phyloP scores from a whole-genome alignment of 2,113 vertebrate genomes.

The Scolopax mira region DNA sequence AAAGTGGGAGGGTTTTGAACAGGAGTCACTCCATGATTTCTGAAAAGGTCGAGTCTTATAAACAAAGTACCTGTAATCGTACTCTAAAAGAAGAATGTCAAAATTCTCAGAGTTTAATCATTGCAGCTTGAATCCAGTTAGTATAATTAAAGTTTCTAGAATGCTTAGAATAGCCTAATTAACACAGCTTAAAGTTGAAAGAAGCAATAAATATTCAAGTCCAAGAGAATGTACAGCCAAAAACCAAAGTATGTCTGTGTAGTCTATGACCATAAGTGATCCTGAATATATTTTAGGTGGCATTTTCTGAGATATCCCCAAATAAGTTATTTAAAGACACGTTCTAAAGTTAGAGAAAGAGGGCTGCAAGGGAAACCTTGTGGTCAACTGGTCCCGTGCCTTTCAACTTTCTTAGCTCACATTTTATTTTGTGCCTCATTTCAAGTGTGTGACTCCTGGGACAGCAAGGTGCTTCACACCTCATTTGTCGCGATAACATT shows the following conservation, averaged over 20 bases:
- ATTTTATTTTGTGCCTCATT: slow-evolving; percentile 35
- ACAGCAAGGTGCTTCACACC: slow-evolving; percentile 32
- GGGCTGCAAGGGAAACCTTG: not conserved
- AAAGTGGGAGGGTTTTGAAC: not conserved
- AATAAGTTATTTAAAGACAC: not conserved
- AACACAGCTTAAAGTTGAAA: not conserved
- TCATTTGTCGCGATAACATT: not conserved
- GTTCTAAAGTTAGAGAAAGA: not conserved
- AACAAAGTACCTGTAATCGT: not conserved
- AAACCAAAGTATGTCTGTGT: not conserved
- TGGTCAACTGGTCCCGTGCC: not conserved
- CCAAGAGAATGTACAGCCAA: not conserved
- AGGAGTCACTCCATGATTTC: not conserved
- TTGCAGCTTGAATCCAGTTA: not conserved
- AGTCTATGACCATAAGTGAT: not conserved
- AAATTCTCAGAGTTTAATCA: not conserved
- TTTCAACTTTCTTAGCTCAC: not conserved
- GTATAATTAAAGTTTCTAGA: not conserved
- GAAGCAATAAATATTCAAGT: not conserved
- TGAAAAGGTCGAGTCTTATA: not conserved
- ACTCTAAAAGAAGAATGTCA: not conserved
- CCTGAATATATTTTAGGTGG: not conserved
- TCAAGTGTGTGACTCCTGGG: slow-evolving; percentile 23
- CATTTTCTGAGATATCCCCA: not conserved
- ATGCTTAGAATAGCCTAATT: not conserved